phyloP scores from a whole-genome alignment of 2,797 vertebrate species.

The Carcharodon carcharias region DNA sequence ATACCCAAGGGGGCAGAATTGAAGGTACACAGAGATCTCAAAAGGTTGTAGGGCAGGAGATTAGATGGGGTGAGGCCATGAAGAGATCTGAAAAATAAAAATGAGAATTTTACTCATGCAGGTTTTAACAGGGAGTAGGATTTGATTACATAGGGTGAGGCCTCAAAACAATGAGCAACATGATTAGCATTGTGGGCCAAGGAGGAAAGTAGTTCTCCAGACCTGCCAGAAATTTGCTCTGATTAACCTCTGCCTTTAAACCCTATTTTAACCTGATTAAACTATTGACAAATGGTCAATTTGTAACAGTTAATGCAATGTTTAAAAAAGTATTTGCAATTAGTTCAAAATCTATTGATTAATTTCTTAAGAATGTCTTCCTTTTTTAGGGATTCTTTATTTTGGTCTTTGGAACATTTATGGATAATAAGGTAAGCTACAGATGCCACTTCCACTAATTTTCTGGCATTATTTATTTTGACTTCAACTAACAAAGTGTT shows the following conservation, averaged over 20 bases:
- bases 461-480: background rate
- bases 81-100: background rate
- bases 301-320: background rate
- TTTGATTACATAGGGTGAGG: background rate
- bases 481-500: background rate
- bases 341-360: background rate
- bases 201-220: background rate
- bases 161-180: background rate
- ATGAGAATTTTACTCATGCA: background rate
- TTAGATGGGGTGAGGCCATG: background rate
- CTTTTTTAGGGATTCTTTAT: conserved; percentile 64
- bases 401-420: conserved; percentile 63
- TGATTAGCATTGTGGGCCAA: background rate
- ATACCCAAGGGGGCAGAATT: no score
- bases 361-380: conserved; percentile 43
- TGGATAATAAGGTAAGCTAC: conserved; percentile 66
- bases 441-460: conserved; percentile 31
- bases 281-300: background rate
- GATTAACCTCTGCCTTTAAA: background rate
- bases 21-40: no score
- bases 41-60: no score
- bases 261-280: background rate
- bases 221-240: background rate
- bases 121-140: background rate
- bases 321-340: background rate